These are phyloP conservation scores for Poeciliopsis occidentalis DNA, from an alignment of 2,113 vertebrate species.

Conservation along the genomic window DNA sequence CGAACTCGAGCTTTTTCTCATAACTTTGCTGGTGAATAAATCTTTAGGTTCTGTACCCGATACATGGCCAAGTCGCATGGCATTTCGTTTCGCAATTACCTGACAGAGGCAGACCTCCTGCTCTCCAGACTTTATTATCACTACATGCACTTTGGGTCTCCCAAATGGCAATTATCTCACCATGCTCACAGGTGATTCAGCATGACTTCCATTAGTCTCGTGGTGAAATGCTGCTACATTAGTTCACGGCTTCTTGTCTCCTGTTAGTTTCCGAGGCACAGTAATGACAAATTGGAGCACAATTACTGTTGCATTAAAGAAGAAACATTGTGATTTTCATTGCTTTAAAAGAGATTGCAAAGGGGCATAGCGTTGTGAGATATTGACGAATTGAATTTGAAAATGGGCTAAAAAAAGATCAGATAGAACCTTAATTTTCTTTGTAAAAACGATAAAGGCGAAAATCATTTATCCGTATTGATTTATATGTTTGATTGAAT, in stretches of 20 bases:
- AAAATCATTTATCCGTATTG: conserved; percentile 12
- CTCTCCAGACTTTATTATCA: conserved; percentile 66
- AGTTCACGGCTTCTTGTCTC: conserved; percentile 54
- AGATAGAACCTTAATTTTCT: not conserved
- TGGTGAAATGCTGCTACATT: conserved; percentile 50
- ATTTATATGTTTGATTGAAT: conserved; percentile 19
- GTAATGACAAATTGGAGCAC: conserved; percentile 34
- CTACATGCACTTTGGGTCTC: conserved; percentile 56
- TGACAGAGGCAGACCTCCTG: conserved; percentile 53
- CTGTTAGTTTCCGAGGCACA: conserved; percentile 43
- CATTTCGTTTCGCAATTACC: conserved; percentile 68
- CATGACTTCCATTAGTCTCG: conserved; percentile 67
- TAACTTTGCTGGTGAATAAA: conserved; percentile 60
- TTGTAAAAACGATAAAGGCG: conserved; percentile 4
- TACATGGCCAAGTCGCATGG: conserved; percentile 58
- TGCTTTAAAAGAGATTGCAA: not conserved
- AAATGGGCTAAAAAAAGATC: not conserved
- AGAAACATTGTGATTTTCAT: conserved; percentile 6
- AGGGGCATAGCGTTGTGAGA: not conserved
- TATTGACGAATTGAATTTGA: not conserved
- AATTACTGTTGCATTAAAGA: conserved; percentile 24
- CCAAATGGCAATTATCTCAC: conserved; percentile 73
- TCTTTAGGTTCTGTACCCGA: conserved; percentile 63
- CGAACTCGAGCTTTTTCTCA: conserved; percentile 44
- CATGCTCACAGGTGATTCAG: conserved; percentile 73